Percentiles rank a stretch among this genome's conserved stretches.
Evolutionary conservation across 2,797 vertebrate genomes (phyloP).

Genomic region (Ispidina picta): DNA sequence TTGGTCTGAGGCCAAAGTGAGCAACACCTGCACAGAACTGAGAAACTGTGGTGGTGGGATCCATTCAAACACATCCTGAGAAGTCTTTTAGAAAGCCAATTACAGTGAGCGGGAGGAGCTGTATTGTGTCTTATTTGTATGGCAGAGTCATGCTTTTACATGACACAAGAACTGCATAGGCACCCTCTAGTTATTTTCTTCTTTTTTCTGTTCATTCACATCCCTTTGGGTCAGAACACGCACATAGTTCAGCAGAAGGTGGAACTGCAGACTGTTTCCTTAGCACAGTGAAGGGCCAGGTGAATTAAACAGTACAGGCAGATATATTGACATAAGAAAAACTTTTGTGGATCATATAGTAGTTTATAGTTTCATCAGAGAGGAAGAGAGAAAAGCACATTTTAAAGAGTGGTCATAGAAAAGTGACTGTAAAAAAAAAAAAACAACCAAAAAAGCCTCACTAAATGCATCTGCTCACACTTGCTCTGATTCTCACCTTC

Average conservation of each 20-base stretch:
- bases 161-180: not conserved
- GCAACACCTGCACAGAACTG: not conserved
- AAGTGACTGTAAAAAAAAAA: not conserved
- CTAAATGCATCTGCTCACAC: not conserved
- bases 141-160: not conserved
- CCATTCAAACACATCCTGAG: not conserved
- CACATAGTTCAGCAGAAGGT: not conserved
- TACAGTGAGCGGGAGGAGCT: not conserved
- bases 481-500: not conserved
- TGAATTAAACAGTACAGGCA: not conserved
- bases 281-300: not conserved
- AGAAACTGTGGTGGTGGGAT: not conserved
- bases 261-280: not conserved
- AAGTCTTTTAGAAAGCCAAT: not conserved
- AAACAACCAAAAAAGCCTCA: not conserved
- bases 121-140: not conserved
- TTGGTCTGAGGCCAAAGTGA: not conserved
- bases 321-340: not conserved
- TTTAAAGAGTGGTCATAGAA: not conserved
- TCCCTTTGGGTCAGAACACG: not conserved
- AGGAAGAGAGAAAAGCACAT: not conserved
- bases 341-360: not conserved
- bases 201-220: not conserved
- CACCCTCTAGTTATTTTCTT: not conserved
- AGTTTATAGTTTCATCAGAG: not conserved